Evolutionary conservation across 2,888 invertebrate genomes (phyloP).

Genomic region (Oxyscelio sp.): DNA sequence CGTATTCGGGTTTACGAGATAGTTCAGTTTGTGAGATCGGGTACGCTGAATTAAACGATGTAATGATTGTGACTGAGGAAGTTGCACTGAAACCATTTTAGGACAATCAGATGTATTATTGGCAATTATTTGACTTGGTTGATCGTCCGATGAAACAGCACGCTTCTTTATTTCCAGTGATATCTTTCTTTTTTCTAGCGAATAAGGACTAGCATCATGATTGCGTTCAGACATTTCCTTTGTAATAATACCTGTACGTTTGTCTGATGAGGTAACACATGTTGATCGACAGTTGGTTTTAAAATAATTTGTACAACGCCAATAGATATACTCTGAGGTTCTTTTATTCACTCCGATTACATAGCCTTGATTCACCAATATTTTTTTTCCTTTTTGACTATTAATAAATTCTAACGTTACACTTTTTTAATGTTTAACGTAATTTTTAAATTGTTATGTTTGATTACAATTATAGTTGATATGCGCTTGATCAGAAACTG

Average conservation of each 20-base stretch:
- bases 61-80: not conserved
- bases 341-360: no score
- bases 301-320: no score
- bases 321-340: no score
- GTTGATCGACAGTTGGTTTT: not conserved
- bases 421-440: no score
- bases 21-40: not conserved
- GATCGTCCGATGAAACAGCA: not conserved
- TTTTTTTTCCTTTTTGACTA: no score
- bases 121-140: slow-evolving; percentile 14
- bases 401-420: no score
- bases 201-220: slow-evolving; percentile 1
- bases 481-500: no score
- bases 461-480: no score
- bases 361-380: no score
- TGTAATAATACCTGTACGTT: not conserved
- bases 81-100: not conserved
- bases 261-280: not conserved
- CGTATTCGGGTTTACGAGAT: not conserved
- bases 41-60: slow-evolving; percentile 3
- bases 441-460: no score
- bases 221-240: not conserved
- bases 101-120: not conserved
- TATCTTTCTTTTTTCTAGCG: not conserved
- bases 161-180: not conserved